These are phyloP conservation scores for Diuraphis noxia DNA, from an alignment of 1,140 invertebrate species.

Conservation along the genomic window DNA sequence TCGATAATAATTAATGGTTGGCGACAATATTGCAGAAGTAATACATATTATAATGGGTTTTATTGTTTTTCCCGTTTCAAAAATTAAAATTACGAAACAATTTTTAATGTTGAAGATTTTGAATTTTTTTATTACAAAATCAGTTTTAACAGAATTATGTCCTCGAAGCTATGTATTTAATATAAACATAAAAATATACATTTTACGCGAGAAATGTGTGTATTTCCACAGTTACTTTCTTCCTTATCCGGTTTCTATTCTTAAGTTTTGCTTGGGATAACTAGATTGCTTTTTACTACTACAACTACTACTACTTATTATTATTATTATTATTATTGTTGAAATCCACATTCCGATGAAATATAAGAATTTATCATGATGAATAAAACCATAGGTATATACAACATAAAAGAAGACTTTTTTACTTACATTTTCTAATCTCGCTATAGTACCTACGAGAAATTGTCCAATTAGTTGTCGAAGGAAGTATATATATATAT, in stretches of 20 bases:
- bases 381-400: neutral
- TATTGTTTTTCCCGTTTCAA: neutral
- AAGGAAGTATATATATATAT: neutral
- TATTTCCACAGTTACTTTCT: conserved; percentile 42
- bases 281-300: conserved; percentile 24
- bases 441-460: neutral
- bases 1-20: neutral
- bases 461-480: neutral
- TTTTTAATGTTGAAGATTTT: neutral
- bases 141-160: neutral
- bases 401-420: conserved; percentile 1
- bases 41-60: neutral
- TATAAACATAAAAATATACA: neutral
- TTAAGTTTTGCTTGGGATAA: neutral
- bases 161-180: neutral
- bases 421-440: conserved; percentile 19
- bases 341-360: conserved; percentile 7
- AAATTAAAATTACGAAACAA: neutral
- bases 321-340: conserved; percentile 17
- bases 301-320: too few relatives aligned
- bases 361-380: neutral
- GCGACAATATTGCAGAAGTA: neutral
- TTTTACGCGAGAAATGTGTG: conserved; percentile 5
- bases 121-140: conserved; percentile 4
- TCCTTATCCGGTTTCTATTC: conserved; percentile 12